Evolutionary conservation across 1,140 invertebrate species (phyloP), one percentile per base, ranked within the genome.

Genomic region (Solen grandis): DNA sequence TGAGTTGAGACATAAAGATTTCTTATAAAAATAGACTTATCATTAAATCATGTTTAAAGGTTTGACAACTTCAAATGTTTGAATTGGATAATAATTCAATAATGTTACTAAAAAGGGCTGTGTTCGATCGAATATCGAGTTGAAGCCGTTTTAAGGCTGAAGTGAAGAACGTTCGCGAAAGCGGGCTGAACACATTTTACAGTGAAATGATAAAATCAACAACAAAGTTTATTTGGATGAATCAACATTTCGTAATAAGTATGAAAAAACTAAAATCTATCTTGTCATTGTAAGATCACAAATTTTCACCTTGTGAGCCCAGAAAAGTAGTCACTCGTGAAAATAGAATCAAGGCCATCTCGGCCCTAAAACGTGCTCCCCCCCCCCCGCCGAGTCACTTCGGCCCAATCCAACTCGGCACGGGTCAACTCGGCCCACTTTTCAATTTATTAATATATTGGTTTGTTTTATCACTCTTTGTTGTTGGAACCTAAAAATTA

Each of bases 71-170:
- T 62, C 41, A 46, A 46, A 46, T 46, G 27, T 62, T 62, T 62
- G 59, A 62, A 62, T 62, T 31, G 59, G 59, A 62, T 62, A 62
- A 62, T 62, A 62, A 62, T 62, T 62, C 59, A 62, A 62, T 62
- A 62, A 62, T 62, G 59, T 62, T 62, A 3, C 59, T 31, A 62
- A 29, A 62, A 31, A 31, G 59, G 59, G 59, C 59, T 62, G 59
- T 62, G 59, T 62, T 62, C 59, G 59, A 62, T 62, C 59, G n/a
- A 62, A 62, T 62, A 62, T 62, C 59, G 59, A 62, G 59, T 62
- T n/a, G 59, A 62, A 62, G 59, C 59, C 59, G 59, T 29, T 29
- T 62, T n/a, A n/a, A n/a, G n/a, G n/a, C n/a, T n/a, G n/a, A n/a
- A n/a, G n/a, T n/a, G n/a, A n/a, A n/a, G n/a, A n/a, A n/a, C n/a